phyloP scores from a whole-genome alignment of 2,797 vertebrate genomes.

The Sparidentex hasta region DNA sequence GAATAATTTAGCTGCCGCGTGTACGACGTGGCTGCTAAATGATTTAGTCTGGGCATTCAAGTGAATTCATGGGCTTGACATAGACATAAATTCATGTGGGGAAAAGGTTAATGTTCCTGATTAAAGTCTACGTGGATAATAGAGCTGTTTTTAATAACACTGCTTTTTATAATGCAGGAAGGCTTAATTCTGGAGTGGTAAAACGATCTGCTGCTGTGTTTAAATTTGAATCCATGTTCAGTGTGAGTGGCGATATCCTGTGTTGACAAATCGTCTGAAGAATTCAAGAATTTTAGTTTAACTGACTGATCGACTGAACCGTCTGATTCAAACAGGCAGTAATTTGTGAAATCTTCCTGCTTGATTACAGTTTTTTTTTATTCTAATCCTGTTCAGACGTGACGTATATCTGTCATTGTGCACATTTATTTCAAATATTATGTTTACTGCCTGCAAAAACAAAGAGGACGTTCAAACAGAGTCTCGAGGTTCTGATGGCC shows the following conservation, averaged over 20 bases:
- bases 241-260: neutral
- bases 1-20: slow-evolving; percentile 51
- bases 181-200: neutral
- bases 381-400: neutral
- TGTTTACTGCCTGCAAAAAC: neutral
- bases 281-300: neutral
- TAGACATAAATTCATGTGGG: slow-evolving; percentile 24
- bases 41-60: slow-evolving; percentile 44
- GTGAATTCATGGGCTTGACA: slow-evolving; percentile 40
- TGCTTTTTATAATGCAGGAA: neutral
- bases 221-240: neutral
- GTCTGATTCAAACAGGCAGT: neutral
- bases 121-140: slow-evolving; percentile 8
- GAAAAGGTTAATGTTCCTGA: slow-evolving; percentile 43
- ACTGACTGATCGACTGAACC: neutral
- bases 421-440: neutral
- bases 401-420: neutral
- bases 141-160: neutral
- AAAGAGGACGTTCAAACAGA: neutral
- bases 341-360: neutral
- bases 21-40: slow-evolving; percentile 47
- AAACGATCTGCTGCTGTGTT: neutral
- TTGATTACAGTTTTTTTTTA: neutral
- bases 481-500: too few species aligned
- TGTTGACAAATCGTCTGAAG: neutral